These are phyloP conservation scores for Falco columbarius DNA, from an alignment of 2,797 vertebrate genomes.

Conservation along the genomic window DNA sequence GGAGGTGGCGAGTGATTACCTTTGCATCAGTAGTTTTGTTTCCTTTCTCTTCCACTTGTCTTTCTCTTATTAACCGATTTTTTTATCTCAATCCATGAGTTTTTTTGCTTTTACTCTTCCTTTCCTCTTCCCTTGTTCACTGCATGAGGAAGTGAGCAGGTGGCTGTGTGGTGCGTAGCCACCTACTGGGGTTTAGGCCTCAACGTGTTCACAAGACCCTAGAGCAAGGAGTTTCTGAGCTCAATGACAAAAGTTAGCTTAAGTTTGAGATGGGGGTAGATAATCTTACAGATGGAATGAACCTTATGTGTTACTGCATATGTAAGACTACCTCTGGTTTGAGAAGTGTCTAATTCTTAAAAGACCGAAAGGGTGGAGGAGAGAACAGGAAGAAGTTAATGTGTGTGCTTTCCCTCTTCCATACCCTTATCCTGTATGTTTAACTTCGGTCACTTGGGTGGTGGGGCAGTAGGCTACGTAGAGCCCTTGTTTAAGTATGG, in stretches of 20 bases:
- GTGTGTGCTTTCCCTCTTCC: not conserved
- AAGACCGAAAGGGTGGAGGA: not conserved
- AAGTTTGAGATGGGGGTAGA: not conserved
- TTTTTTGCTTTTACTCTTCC: not conserved
- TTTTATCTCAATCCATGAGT: not conserved
- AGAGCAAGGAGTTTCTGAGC: not conserved
- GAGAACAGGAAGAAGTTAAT: not conserved
- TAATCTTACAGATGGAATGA: not conserved
- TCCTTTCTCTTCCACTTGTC: not conserved
- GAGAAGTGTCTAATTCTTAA: not conserved
- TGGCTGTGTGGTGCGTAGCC: not conserved
- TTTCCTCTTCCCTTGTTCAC: not conserved
- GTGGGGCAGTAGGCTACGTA: accelerated
- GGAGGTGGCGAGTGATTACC: not conserved
- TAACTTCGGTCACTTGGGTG: not conserved
- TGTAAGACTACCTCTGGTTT: not conserved
- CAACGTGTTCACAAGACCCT: not conserved
- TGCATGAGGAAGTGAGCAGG: not conserved
- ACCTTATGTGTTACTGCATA: not conserved
- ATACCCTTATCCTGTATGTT: accelerated
- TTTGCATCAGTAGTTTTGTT: not conserved
- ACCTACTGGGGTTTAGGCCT: not conserved
- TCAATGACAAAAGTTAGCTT: not conserved
- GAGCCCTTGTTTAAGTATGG: not conserved
- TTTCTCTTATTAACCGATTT: not conserved